Conservation (phyloP, 1,140 invertebrate species). For the Meloidogyne floridensis region DNA sequence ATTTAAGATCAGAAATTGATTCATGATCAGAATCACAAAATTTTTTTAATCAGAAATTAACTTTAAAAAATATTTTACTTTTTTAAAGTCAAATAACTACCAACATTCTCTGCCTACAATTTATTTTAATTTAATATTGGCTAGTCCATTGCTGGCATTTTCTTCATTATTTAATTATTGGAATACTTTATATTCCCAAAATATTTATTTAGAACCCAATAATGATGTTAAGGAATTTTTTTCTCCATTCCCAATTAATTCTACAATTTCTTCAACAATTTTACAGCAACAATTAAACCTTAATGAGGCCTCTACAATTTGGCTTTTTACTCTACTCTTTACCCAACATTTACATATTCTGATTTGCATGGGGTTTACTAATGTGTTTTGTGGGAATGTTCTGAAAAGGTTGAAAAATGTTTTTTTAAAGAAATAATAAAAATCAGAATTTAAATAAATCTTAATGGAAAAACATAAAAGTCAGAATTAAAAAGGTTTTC, state of each 20-base stretch:
- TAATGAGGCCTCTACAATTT: conserved; percentile 42
- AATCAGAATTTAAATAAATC: neutral
- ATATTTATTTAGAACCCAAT: conserved; percentile 3
- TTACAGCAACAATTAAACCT: conserved; percentile 28
- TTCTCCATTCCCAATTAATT: neutral
- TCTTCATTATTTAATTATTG: conserved; percentile 2
- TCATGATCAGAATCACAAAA: too few species aligned
- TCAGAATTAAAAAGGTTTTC: too few species aligned
- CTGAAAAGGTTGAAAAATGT: neutral
- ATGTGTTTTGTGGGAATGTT: neutral
- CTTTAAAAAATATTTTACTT: neutral
- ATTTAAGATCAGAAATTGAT: too few species aligned
- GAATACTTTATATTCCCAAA: neutral
- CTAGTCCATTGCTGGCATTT: neutral
- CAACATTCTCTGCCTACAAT: neutral
- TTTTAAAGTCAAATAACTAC: neutral
- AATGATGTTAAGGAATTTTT: neutral
- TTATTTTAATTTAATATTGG: conserved; percentile 10
- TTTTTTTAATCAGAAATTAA: neutral
- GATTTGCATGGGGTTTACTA: conserved; percentile 21
- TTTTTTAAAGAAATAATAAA: neutral
- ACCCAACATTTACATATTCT: conserved; percentile 33
- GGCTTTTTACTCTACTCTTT: conserved; percentile 48
- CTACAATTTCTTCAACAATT: conserved; percentile 23
- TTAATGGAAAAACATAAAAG: too few species aligned